Evolutionary conservation across 2,797 vertebrate genomes (phyloP).

Genomic region (Monodelphis domestica): DNA sequence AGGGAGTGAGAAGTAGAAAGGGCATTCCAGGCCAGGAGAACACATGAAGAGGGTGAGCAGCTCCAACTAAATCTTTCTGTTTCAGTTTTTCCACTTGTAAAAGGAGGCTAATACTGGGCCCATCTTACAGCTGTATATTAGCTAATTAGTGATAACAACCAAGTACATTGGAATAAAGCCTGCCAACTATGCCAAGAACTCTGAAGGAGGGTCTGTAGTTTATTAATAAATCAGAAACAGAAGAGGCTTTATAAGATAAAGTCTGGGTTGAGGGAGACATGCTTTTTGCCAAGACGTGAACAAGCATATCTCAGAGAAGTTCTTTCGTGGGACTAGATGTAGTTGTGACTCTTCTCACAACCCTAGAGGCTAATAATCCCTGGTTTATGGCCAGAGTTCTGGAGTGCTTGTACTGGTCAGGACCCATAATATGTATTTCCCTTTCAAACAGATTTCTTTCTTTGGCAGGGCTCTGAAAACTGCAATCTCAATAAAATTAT

Average conservation of each 20-base stretch:
- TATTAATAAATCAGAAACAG: constrained; percentile 32
- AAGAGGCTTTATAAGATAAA: constrained; percentile 11
- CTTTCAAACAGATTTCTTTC: constrained; percentile 19
- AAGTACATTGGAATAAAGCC: constrained; percentile 2
- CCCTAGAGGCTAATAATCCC: neutral
- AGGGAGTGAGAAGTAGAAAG: neutral
- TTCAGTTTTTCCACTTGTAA: constrained; percentile 5
- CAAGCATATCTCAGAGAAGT: neutral
- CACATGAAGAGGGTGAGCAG: neutral
- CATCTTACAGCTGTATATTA: neutral
- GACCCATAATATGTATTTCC: neutral
- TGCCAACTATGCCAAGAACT: neutral
- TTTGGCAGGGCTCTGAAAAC: constrained; percentile 28
- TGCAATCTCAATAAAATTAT: neutral
- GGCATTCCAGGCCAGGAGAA: neutral
- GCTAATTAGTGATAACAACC: neutral
- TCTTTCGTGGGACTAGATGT: neutral
- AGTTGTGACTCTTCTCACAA: neutral
- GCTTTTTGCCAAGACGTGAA: neutral
- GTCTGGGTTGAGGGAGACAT: neutral
- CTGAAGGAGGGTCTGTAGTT: neutral
- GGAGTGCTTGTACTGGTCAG: neutral
- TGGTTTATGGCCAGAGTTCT: neutral
- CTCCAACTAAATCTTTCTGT: neutral
- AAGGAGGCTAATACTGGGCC: neutral